Conservation (phyloP, 2,797 vertebrate species). For the Acrossocheilus fasciatus region DNA sequence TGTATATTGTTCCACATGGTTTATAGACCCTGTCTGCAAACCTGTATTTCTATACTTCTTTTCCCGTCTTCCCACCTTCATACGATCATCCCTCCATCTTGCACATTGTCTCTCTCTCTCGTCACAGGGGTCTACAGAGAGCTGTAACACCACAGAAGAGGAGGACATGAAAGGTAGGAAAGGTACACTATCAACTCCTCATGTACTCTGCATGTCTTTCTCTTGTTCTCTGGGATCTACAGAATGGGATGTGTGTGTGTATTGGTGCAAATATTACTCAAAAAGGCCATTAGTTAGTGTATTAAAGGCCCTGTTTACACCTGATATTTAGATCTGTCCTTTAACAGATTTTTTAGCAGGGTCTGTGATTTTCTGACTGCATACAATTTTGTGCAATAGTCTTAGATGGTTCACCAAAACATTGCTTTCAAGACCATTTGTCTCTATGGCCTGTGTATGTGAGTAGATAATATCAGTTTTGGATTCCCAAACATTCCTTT, state of each 20-base stretch:
- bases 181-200: slow-evolving; percentile 81
- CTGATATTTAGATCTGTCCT: background rate
- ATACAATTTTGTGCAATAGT: too few species aligned
- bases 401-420: background rate
- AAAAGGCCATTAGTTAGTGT: background rate
- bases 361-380: background rate
- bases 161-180: slow-evolving; percentile 99
- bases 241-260: background rate
- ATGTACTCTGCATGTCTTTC: slow-evolving; percentile 73
- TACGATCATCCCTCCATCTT: slow-evolving; percentile 20
- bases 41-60: slow-evolving; percentile 2
- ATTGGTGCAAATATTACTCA: background rate
- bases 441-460: background rate
- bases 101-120: slow-evolving; percentile 46
- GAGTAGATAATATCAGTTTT: background rate
- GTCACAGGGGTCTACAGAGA: slow-evolving; percentile 95
- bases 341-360: too few species aligned
- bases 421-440: background rate
- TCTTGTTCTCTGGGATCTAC: slow-evolving; percentile 29
- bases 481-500: background rate
- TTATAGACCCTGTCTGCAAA: slow-evolving; percentile 11
- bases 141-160: slow-evolving; percentile 98
- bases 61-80: background rate
- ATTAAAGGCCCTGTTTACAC: background rate
- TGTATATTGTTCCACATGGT: background rate